phyloP scores from a whole-genome alignment of 2,797 vertebrate species.

The Oceanodroma leucorhoa region DNA sequence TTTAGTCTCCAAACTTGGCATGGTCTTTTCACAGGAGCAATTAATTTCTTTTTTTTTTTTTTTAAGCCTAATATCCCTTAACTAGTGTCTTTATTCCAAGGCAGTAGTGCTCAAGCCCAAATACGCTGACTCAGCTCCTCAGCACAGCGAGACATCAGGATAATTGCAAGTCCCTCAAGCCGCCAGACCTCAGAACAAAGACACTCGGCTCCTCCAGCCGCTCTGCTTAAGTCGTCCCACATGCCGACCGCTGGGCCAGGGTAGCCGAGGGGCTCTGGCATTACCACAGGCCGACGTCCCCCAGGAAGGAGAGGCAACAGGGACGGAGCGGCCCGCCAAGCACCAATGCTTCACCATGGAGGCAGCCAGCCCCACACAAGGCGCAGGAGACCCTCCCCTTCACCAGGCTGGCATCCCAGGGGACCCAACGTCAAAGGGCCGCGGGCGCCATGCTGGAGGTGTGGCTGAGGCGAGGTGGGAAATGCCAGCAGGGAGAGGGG shows the following conservation, averaged over 20 bases:
- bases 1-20: background rate
- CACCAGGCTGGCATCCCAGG: background rate
- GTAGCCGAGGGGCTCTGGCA: background rate
- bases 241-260: rapidly evolving
- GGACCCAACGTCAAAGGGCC: background rate
- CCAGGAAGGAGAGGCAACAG: background rate
- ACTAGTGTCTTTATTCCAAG: background rate
- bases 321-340: background rate
- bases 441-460: rapidly evolving
- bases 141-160: background rate
- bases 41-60: background rate
- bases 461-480: background rate
- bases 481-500: background rate
- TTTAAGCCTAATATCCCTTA: background rate
- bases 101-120: background rate
- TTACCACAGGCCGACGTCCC: rapidly evolving
- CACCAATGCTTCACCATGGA: rapidly evolving
- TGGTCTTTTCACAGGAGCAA: background rate
- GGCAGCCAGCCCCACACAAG: background rate
- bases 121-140: background rate
- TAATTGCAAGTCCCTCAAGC: background rate
- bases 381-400: background rate
- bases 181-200: background rate
- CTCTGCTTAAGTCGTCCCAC: background rate
- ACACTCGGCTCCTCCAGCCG: background rate